Conservation (phyloP, 1,140 invertebrate species). For the Plodia interpunctella region DNA sequence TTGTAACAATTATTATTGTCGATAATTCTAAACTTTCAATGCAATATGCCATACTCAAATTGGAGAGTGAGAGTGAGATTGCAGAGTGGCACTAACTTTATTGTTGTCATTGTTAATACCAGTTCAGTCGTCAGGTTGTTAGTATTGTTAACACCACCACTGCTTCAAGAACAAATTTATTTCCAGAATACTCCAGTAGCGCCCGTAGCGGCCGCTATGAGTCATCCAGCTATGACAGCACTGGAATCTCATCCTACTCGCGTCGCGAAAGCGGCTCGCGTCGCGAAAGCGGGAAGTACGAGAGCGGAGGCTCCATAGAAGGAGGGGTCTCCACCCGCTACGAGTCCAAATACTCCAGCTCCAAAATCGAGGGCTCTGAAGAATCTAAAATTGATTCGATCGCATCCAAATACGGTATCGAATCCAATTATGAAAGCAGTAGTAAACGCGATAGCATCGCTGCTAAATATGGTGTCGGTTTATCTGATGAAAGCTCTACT, state of each 20-base stretch:
- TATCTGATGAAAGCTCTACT: slow-evolving; percentile 23
- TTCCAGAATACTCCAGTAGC: slow-evolving; percentile 78
- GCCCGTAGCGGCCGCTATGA: slow-evolving; percentile 75
- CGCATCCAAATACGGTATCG: slow-evolving; percentile 34
- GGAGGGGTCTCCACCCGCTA: slow-evolving; percentile 44
- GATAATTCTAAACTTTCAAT: no score
- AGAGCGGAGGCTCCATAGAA: slow-evolving; percentile 46
- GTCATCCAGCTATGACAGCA: slow-evolving; percentile 60
- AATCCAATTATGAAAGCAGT: slow-evolving; percentile 28
- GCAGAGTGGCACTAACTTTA: no score
- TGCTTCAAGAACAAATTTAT: no score
- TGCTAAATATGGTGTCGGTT: slow-evolving; percentile 35
- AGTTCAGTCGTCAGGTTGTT: no score
- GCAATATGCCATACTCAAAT: no score
- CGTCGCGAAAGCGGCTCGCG: slow-evolving; percentile 61
- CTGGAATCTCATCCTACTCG: slow-evolving; percentile 45
- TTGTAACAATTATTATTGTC: no score
- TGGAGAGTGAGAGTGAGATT: no score
- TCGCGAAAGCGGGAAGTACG: slow-evolving; percentile 47
- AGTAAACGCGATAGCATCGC: slow-evolving; percentile 35
- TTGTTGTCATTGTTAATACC: no score
- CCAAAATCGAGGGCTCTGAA: slow-evolving; percentile 39
- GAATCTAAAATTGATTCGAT: slow-evolving; percentile 41
- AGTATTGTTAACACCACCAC: no score
- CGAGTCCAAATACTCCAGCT: slow-evolving; percentile 59